These are phyloP conservation scores for Crocidura indochinensis DNA, from an alignment of 2,797 vertebrate species.

Conservation along the genomic window DNA sequence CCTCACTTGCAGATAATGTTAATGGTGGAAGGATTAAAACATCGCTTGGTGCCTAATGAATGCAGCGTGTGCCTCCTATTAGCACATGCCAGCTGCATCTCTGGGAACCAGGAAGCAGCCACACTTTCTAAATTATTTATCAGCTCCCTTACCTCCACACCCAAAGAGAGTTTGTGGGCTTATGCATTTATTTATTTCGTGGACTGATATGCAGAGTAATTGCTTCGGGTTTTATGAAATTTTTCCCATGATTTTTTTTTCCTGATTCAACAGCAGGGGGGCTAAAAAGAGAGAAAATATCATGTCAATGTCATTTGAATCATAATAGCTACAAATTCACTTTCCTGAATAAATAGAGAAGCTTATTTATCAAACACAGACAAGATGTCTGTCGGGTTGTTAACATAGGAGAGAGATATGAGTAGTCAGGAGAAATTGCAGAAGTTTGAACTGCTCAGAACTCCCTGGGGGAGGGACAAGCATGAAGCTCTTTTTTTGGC, in stretches of 20 bases:
- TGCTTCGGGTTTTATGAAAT: constrained; percentile 88
- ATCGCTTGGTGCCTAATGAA: constrained; percentile 89
- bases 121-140: constrained; percentile 90
- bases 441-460: constrained; percentile 87
- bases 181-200: constrained; percentile 84
- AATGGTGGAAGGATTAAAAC: constrained; percentile 90
- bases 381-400: constrained; percentile 90
- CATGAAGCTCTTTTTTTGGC: constrained; percentile 57
- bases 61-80: constrained; percentile 87
- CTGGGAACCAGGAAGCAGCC: constrained; percentile 86
- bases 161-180: constrained; percentile 79
- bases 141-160: constrained; percentile 85
- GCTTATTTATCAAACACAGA: constrained; percentile 92
- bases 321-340: constrained; percentile 92
- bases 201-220: constrained; percentile 87
- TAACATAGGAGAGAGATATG: constrained; percentile 87
- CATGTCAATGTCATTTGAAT: constrained; percentile 92
- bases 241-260: constrained; percentile 82
- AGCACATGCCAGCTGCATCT: constrained; percentile 89
- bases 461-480: constrained; percentile 80
- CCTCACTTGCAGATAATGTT: constrained; percentile 85
- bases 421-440: constrained; percentile 89
- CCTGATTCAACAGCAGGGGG: constrained; percentile 85
- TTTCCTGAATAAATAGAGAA: constrained; percentile 91
- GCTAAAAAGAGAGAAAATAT: constrained; percentile 87